A percentile compares a stretch with the other conserved stretches of the same genome.
Conservation (phyloP, 2,888 invertebrate genomes). For the Nesidiocoris tenuis region DNA sequence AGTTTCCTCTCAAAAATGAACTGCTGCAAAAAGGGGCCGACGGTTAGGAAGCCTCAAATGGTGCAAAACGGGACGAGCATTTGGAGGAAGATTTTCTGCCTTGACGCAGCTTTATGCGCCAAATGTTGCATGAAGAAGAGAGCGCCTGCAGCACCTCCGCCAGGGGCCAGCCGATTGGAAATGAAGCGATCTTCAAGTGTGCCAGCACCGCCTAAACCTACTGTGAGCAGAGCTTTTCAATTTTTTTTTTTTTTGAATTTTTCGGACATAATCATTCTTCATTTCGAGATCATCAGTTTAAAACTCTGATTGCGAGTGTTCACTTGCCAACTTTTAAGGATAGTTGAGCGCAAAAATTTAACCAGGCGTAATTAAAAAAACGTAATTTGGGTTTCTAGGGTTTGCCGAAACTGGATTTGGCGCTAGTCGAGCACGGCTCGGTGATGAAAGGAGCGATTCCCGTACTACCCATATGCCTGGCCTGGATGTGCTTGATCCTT, state of each 20-base stretch:
- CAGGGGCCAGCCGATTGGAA: slow-evolving; percentile 19
- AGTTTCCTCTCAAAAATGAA: slow-evolving; percentile 31
- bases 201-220: slow-evolving; percentile 16
- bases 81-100: slow-evolving; percentile 40
- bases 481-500: slow-evolving; percentile 82
- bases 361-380: too few species aligned
- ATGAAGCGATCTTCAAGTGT: slow-evolving; percentile 33
- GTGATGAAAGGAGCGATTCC: slow-evolving; percentile 91
- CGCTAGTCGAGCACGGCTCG: slow-evolving; percentile 78
- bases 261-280: too few species aligned
- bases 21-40: slow-evolving; percentile 22
- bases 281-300: too few species aligned
- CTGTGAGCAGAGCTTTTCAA: slow-evolving; percentile 14
- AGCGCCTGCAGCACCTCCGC: slow-evolving; percentile 3
- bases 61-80: background rate
- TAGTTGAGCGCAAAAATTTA: too few species aligned
- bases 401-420: slow-evolving; percentile 72
- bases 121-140: slow-evolving; percentile 29
- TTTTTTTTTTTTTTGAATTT: too few species aligned
- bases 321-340: too few species aligned
- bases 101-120: slow-evolving; percentile 39
- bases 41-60: background rate
- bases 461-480: slow-evolving; percentile 79
- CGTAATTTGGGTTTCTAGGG: slow-evolving; percentile 65
- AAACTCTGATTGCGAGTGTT: too few species aligned